Evolutionary conservation across 2,113 vertebrate species (phyloP).

Genomic region (Nothocercus nigrocapillus): DNA sequence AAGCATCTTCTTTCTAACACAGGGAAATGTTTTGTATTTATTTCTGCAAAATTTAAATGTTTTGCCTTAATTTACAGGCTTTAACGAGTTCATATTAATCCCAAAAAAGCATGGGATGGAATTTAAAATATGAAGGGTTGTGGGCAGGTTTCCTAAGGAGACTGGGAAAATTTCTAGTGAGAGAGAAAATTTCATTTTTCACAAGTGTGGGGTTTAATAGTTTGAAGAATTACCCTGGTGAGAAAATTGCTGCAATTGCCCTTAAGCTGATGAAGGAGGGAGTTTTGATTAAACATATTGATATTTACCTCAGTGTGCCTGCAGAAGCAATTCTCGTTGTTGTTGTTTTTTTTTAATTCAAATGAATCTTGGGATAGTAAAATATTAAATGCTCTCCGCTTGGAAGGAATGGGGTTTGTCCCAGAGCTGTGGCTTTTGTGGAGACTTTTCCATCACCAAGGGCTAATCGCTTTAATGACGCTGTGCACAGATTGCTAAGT

Average conservation of each 20-base stretch:
- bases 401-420: conserved; percentile 24
- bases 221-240: neutral
- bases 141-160: neutral
- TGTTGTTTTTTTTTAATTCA: neutral
- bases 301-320: neutral
- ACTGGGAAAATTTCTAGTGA: neutral
- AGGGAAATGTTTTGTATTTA: neutral
- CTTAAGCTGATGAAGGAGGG: conserved; percentile 23
- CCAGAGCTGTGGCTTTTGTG: conserved; percentile 45
- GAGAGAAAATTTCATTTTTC: neutral
- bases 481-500: conserved; percentile 70
- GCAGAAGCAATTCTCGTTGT: neutral
- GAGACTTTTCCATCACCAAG: conserved; percentile 31
- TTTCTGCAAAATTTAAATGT: neutral
- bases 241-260: conserved; percentile 15
- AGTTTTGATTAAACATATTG: conserved; percentile 1
- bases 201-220: neutral
- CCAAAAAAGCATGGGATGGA: neutral
- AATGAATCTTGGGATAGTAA: neutral
- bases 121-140: too few relatives aligned
- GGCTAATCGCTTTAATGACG: conserved; percentile 53
- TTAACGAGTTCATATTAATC: neutral
- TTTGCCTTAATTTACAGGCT: neutral
- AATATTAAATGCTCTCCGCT: neutral
- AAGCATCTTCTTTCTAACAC: neutral